Evolutionary conservation across 2,113 vertebrate species (phyloP).

Genomic region (Chamaea fasciata): DNA sequence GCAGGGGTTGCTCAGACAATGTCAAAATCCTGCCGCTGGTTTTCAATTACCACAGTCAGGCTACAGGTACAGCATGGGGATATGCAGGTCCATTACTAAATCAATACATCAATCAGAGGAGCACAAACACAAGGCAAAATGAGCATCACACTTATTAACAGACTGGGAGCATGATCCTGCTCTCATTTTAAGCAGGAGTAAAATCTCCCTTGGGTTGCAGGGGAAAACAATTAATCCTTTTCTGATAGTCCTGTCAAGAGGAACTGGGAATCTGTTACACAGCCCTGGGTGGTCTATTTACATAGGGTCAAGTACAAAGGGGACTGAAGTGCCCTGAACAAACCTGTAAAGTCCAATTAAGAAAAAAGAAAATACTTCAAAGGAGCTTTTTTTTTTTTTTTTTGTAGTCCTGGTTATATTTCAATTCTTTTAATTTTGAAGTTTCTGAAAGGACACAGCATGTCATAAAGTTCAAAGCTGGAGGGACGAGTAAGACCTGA

Average conservation of each 20-base stretch:
- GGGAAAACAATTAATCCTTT: constrained; percentile 39
- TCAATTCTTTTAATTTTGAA: neutral
- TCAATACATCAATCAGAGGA: neutral
- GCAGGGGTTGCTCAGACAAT: neutral
- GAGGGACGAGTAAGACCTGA: neutral
- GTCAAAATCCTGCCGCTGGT: neutral
- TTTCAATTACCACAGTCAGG: neutral
- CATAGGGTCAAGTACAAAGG: constrained; percentile 49
- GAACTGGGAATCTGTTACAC: constrained; percentile 10
- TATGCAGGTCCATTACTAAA: neutral
- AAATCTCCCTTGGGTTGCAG: neutral
- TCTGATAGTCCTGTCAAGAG: constrained; percentile 32
- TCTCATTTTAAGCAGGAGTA: neutral
- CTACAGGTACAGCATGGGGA: neutral
- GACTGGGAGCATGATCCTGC: neutral
- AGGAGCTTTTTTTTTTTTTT: neutral
- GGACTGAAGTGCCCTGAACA: neutral
- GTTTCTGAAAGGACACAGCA: constrained; percentile 2
- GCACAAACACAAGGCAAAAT: neutral
- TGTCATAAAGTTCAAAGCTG: constrained; percentile 11
- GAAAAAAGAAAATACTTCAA: neutral
- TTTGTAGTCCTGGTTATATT: neutral
- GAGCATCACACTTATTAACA: neutral
- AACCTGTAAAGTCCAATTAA: constrained; percentile 10
- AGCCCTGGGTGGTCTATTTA: constrained; percentile 54